phyloP scores from a whole-genome alignment of 2,797 vertebrate genomes.

The Delichon dasypus region DNA sequence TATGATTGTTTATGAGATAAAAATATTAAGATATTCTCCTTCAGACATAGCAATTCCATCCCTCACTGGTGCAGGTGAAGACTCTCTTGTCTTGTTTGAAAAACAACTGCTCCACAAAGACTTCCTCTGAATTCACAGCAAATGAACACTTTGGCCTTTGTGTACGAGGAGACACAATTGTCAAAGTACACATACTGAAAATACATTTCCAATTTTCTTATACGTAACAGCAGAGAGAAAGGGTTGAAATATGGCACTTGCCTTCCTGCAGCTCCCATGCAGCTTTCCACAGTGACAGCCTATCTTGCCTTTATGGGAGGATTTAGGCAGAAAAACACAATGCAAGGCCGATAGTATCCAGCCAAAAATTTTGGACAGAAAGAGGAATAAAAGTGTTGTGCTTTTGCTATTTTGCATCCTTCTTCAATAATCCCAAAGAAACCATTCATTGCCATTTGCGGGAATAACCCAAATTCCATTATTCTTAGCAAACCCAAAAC shows the following conservation, averaged over 20 bases:
- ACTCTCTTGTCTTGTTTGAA: background rate
- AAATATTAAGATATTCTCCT: background rate
- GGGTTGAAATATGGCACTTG: background rate
- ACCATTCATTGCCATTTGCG: fast-evolving
- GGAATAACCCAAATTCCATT: background rate
- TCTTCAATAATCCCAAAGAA: background rate
- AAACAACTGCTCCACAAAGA: background rate
- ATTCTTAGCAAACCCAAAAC: background rate
- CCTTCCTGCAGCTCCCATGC: background rate
- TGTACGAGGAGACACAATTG: background rate
- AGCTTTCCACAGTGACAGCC: background rate
- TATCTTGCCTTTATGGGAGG: background rate
- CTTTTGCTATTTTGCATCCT: background rate
- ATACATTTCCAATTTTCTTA: background rate
- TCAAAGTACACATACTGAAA: background rate
- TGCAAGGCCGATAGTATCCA: background rate
- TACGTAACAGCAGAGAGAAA: background rate
- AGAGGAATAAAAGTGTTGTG: background rate
- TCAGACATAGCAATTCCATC: background rate
- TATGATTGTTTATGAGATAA: constrained; percentile 12
- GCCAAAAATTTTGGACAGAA: background rate
- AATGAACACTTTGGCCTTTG: background rate
- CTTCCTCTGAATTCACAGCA: background rate
- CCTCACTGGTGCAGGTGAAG: background rate
- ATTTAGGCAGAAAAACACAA: background rate